Conservation (phyloP, 1,140 invertebrate genomes). For the Ceratitis capitata region DNA sequence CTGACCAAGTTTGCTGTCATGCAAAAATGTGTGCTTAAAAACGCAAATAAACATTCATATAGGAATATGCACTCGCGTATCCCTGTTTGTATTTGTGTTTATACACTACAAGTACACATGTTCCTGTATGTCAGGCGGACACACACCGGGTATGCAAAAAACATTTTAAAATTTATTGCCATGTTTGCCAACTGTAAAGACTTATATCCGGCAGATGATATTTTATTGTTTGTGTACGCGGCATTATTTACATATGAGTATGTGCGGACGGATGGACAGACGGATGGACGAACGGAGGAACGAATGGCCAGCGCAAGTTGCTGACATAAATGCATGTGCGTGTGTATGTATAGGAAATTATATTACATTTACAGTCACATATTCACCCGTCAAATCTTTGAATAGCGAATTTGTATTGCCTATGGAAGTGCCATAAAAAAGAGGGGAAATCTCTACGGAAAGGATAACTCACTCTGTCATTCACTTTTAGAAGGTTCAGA, state of each 20-base stretch:
- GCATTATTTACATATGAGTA: neutral
- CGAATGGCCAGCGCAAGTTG: neutral
- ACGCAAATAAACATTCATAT: neutral
- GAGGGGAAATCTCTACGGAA: neutral
- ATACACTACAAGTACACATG: slow-evolving; percentile 18
- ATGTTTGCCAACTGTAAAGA: slow-evolving; percentile 35
- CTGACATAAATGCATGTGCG: neutral
- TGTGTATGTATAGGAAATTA: neutral
- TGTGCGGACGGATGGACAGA: neutral
- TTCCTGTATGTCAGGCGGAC: slow-evolving; percentile 28
- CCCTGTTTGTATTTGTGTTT: neutral
- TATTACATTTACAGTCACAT: neutral
- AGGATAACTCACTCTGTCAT: neutral
- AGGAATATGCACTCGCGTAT: neutral
- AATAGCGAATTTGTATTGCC: neutral
- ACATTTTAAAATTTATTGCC: slow-evolving; percentile 38
- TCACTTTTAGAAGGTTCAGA: neutral
- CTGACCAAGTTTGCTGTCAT: neutral
- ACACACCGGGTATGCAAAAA: slow-evolving; percentile 38
- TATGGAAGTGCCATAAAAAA: neutral
- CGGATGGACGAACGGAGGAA: neutral
- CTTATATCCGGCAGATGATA: slow-evolving; percentile 36
- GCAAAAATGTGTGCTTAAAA: neutral
- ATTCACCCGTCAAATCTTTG: neutral
- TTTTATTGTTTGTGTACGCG: slow-evolving; percentile 37